phyloP scores from a whole-genome alignment of 2,888 invertebrate species.

The Eudemis profundana region DNA sequence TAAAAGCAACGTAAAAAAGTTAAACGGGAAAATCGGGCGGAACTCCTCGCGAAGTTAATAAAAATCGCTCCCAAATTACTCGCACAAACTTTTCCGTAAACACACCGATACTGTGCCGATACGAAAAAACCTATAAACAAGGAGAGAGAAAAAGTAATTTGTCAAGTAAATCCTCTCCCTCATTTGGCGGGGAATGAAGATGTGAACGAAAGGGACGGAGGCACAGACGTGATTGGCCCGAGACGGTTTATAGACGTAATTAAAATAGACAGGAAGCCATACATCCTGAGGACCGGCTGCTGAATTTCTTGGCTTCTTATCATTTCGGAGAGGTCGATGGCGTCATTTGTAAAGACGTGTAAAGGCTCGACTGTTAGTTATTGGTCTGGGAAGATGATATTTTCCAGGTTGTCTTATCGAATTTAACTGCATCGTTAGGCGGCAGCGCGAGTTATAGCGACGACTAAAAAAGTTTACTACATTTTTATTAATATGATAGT shows the following conservation, averaged over 20 bases:
- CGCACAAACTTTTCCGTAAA: slow-evolving; percentile 71
- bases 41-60: slow-evolving; percentile 76
- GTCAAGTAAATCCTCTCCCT: slow-evolving; percentile 79
- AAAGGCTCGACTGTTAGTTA: slow-evolving; percentile 32
- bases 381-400: slow-evolving; percentile 4
- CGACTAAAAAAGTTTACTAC: neutral
- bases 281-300: slow-evolving; percentile 43
- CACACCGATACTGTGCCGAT: slow-evolving; percentile 69
- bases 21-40: slow-evolving; percentile 64
- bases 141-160: slow-evolving; percentile 80
- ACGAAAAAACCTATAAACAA: slow-evolving; percentile 63
- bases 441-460: neutral
- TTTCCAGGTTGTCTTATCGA: slow-evolving; percentile 28
- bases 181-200: slow-evolving; percentile 63
- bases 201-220: slow-evolving; percentile 51
- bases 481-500: neutral
- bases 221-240: slow-evolving; percentile 51
- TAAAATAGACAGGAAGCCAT: slow-evolving; percentile 55
- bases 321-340: slow-evolving; percentile 38
- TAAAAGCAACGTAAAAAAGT: slow-evolving; percentile 69
- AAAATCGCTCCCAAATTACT: slow-evolving; percentile 80
- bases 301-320: slow-evolving; percentile 45
- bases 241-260: slow-evolving; percentile 60
- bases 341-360: slow-evolving; percentile 33
- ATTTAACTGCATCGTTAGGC: slow-evolving; percentile 15